phyloP scores from a whole-genome alignment of 2,113 vertebrate genomes.

The Columba janthina region DNA sequence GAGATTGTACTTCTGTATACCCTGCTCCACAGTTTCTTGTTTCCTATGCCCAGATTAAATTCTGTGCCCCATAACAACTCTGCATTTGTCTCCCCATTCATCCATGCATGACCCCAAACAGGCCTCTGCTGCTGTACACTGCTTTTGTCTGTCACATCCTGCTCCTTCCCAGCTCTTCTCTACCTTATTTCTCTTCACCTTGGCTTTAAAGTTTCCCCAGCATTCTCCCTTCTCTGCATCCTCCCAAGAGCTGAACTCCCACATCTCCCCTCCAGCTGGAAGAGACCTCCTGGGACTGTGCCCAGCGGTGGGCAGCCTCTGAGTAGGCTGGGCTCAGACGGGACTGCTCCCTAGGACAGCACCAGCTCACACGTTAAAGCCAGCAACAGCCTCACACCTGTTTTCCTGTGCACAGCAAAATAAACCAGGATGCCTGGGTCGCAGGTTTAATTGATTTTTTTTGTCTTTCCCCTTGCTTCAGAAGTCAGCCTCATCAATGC shows the following conservation, averaged over 20 bases:
- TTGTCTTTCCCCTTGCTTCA: slow-evolving; percentile 66
- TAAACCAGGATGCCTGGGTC: slow-evolving; percentile 53
- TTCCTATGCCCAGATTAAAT: background rate
- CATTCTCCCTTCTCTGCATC: background rate
- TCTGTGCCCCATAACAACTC: background rate
- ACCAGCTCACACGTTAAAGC: background rate
- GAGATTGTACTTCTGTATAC: background rate
- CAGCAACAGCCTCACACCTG: slow-evolving; percentile 28
- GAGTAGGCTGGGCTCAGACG: background rate
- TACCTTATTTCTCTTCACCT: background rate
- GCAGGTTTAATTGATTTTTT: slow-evolving; percentile 73
- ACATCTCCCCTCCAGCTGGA: background rate
- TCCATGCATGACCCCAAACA: background rate
- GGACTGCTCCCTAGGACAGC: background rate
- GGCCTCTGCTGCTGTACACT: background rate
- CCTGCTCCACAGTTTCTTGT: background rate
- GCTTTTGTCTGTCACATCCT: background rate
- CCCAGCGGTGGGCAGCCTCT: rapidly evolving
- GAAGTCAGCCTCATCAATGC: slow-evolving; percentile 76
- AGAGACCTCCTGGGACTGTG: background rate
- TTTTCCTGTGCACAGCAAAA: slow-evolving; percentile 31
- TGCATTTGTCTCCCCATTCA: background rate
- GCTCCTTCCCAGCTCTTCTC: background rate
- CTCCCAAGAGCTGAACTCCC: background rate
- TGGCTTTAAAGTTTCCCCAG: background rate